phyloP scores from a whole-genome alignment of 2,888 invertebrate genomes.

The Colostygia pectinataria region DNA sequence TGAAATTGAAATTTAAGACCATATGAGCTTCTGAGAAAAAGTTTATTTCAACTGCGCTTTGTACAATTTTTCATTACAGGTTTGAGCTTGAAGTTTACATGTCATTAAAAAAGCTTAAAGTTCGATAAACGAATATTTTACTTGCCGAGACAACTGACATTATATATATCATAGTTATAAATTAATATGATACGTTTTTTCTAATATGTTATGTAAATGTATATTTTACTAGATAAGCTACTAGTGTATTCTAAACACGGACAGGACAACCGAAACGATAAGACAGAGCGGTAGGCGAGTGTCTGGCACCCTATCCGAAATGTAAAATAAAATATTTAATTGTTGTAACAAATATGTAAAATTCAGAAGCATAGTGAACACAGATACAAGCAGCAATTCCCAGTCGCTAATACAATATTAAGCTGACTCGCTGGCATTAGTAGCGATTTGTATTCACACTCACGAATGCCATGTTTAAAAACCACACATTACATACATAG shows the following conservation, averaged over 20 bases:
- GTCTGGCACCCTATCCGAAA: too few species aligned
- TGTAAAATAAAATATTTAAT: too few species aligned
- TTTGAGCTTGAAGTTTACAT: background rate
- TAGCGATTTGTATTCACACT: slow-evolving; percentile 47
- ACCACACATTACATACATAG: slow-evolving; percentile 46
- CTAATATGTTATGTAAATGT: too few species aligned
- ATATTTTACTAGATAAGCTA: too few species aligned
- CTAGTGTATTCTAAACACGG: too few species aligned
- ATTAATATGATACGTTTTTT: too few species aligned
- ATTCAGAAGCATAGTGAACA: slow-evolving; percentile 6
- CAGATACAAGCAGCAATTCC: slow-evolving; percentile 22
- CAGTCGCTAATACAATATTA: slow-evolving; percentile 32
- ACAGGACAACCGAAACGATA: too few species aligned
- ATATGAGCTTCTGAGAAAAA: slow-evolving; percentile 51
- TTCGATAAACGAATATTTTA: too few species aligned
- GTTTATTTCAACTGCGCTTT: slow-evolving; percentile 17
- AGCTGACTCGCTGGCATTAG: slow-evolving; percentile 41
- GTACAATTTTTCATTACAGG: slow-evolving; percentile 9
- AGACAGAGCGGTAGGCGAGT: too few species aligned
- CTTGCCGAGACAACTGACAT: too few species aligned
- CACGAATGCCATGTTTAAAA: slow-evolving; percentile 52
- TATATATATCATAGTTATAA: too few species aligned
- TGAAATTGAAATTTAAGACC: slow-evolving; percentile 75
- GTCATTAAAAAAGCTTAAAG: slow-evolving; percentile 3
- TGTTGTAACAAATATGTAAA: too few species aligned